Evolutionary conservation across 2,113 vertebrate genomes (phyloP), one percentile per base, ranked within the genome.

Genomic region (Dipodomys ordii): DNA sequence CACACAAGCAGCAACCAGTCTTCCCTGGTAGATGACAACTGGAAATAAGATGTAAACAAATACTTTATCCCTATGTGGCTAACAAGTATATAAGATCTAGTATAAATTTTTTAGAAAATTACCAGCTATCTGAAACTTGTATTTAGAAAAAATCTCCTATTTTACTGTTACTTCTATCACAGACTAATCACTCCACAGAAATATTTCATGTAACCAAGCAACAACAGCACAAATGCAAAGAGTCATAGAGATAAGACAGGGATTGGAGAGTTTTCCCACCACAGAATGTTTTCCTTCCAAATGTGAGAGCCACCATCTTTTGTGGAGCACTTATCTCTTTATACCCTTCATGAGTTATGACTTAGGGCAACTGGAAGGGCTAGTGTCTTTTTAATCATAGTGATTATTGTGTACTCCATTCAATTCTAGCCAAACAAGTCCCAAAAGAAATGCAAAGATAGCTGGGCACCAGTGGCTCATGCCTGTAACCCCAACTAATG

Each of bases 141-240:
- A 12, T 88, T 77, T 76, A 25, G 18, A 90, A 88, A 27, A 92
- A 89, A 85, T 67, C 7, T 27, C 13, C 72, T 30, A 79, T 80
- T 83, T 92, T 78, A 76, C 44, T 72, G 39, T 28, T 68, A 82
- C 3, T 67, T 46, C 7, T 76, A 85, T 49, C 18, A 30, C 1
- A 73, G 35, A 64, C 39, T 69, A 94, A 85, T 87, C 39, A 88
- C 74, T 69, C 30, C 65, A 78, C 46, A 88, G 62, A 87, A 73
- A 81, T 65, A 90, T 60, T 92, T 90, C 80, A 93, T 32, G 7
- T 53, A 90, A 83, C 60, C 76, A 86, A 83, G 88, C 32, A 68
- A 83, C 12, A 78, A 90, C n/a, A 35, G 39, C 32, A 67, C 25
- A 92, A 85, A 91, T 72, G 39, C n/a, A 92, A 22, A 49, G 25